These are phyloP conservation scores for Epistrophella euchroma DNA, from an alignment of 2,888 invertebrate genomes.

Conservation along the genomic window DNA sequence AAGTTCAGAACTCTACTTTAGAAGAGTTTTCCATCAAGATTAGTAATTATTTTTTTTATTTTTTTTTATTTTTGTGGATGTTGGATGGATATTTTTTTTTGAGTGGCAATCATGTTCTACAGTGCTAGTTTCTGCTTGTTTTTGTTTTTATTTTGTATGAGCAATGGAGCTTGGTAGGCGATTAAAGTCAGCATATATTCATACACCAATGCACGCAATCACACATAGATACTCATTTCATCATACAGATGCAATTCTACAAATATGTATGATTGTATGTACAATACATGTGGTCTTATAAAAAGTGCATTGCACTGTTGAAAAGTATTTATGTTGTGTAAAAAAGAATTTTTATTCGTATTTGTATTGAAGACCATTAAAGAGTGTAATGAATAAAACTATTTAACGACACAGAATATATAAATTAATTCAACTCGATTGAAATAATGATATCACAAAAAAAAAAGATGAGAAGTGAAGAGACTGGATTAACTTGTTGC, in stretches of 20 bases:
- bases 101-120: constrained; percentile 20
- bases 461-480: constrained; percentile 6
- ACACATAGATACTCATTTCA: not conserved
- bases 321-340: constrained; percentile 37
- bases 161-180: constrained; percentile 70
- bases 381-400: constrained; percentile 58
- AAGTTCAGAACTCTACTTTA: too few relatives aligned
- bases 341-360: constrained; percentile 13
- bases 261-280: not conserved
- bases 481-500: constrained; percentile 39
- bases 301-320: constrained; percentile 74
- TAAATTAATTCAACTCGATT: constrained; percentile 58
- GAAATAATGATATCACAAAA: constrained; percentile 15
- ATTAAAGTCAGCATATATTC: constrained; percentile 69
- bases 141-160: constrained; percentile 63
- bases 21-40: not conserved
- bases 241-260: not conserved
- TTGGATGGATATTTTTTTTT: not conserved
- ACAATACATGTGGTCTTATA: constrained; percentile 23
- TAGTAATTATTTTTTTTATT: not conserved
- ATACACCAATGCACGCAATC: constrained; percentile 20
- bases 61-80: too few relatives aligned
- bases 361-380: constrained; percentile 39
- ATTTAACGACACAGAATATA: constrained; percentile 61
- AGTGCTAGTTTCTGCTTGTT: constrained; percentile 54